phyloP scores from a whole-genome alignment of 2,797 vertebrate species.

The Psittacula derbiana region DNA sequence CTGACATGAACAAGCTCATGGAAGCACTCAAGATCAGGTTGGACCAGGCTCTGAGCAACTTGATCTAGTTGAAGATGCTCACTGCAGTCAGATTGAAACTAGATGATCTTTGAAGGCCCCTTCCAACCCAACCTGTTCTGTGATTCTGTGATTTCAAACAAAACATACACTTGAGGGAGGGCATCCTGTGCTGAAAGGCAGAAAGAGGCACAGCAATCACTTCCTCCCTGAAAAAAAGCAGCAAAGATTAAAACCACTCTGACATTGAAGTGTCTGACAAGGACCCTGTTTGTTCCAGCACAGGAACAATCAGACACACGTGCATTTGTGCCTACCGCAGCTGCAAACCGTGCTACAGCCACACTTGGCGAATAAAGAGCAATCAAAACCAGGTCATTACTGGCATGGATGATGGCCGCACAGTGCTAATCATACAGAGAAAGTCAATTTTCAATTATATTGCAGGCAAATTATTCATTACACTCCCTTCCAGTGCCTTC shows the following conservation, averaged over 20 bases:
- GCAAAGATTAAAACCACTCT: neutral
- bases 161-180: constrained; percentile 5
- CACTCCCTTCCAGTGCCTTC: neutral
- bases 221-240: constrained; percentile 5
- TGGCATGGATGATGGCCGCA: neutral
- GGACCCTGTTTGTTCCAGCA: neutral
- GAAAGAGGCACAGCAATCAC: neutral
- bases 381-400: neutral
- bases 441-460: constrained; percentile 1
- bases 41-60: neutral
- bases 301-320: neutral
- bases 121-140: neutral
- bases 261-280: neutral
- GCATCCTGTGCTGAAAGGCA: constrained; percentile 27
- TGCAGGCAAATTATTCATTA: neutral
- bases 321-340: neutral
- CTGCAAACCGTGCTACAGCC: neutral
- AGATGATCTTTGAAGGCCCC: neutral
- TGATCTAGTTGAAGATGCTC: neutral
- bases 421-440: neutral
- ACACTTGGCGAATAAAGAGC: neutral
- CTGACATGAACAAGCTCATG: neutral
- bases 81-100: neutral
- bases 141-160: neutral
- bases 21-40: neutral